Base-by-base conservation (phyloP, 2,888 invertebrate genomes). In the Troides aeacus region DNA sequence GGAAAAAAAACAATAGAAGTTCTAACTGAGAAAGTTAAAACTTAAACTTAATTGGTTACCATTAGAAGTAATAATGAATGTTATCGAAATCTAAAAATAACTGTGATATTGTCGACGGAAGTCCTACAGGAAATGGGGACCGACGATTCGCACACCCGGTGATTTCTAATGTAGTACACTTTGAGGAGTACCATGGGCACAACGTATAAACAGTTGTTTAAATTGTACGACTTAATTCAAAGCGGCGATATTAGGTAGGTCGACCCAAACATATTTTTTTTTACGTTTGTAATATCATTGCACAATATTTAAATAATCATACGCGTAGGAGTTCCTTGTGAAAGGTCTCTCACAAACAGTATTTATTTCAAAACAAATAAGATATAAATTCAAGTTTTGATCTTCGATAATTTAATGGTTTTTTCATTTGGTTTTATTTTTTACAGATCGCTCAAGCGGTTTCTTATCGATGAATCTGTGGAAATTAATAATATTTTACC, bases 401-500 rank as follows among this genome's bases (percentile, higher is more conserved):
- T 39, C 50, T 21, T 18, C 24, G 30, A 39, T 58, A 21, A 15
- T 56, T 10, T 67, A 69, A 62, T 58, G 53, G 68, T 62, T 59
- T 62, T 59, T 63, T 24, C 36, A 59, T 58, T 67, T 67, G 57
- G 62, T 12, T 67, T 63, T 15, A 60, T 64, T 72, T 65, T 84
- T 94, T 76, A 77, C 87, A 87, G 93, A 84, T 78, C 89, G 86
- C 78, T 88, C 90, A 79, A 85, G 80, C 74, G 86, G 81, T 82
- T 84, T 70, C 74, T 92, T 10, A 93, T 75, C 24, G 81, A 84
- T 57, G 82, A 93, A 78, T 85, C 91, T 53, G 93, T 95, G 8
- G 93, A 96, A 84, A 94, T 96, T 0, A 96, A 97, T 84, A 85
- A 94, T 46, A 89, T 96, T 66, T 92, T 97, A 80, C 95, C 95